Conservation (phyloP, 2,113 vertebrate genomes). For the Pithys albifrons region DNA sequence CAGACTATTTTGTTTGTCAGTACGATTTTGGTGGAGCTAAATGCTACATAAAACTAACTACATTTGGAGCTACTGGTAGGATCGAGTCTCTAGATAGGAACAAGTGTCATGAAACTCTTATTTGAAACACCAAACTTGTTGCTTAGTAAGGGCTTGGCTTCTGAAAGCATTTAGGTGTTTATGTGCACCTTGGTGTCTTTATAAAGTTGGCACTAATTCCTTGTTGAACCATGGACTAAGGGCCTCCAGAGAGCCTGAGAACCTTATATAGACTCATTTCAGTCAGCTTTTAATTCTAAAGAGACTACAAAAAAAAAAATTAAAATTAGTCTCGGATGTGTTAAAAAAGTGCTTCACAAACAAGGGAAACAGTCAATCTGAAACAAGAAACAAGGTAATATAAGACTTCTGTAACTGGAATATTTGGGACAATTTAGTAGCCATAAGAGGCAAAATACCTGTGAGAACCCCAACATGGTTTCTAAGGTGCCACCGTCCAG, state of each 20-base stretch:
- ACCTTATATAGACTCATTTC: not conserved
- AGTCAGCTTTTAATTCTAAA: constrained; percentile 5
- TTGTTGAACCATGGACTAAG: not conserved
- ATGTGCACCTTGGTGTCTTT: not conserved
- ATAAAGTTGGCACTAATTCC: not conserved
- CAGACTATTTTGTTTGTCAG: not conserved
- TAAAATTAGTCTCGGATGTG: not conserved
- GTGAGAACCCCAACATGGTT: not conserved
- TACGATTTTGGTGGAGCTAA: not conserved
- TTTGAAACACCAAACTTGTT: not conserved
- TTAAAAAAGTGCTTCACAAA: not conserved
- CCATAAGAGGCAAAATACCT: not conserved
- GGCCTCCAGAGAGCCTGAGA: not conserved
- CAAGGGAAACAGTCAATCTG: not conserved
- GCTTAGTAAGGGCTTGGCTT: not conserved
- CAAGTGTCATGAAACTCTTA: not conserved
- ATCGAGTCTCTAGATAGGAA: not conserved
- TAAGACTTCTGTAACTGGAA: not conserved
- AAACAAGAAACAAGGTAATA: not conserved
- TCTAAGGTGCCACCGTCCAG: not conserved
- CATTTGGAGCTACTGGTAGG: not conserved
- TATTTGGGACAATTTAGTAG: not conserved
- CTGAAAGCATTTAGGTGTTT: not conserved
- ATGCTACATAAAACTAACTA: not conserved
- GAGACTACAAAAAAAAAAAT: not conserved